Base-by-base conservation (phyloP, 1,140 invertebrate species). In the Caenorhabditis inopinata region DNA sequence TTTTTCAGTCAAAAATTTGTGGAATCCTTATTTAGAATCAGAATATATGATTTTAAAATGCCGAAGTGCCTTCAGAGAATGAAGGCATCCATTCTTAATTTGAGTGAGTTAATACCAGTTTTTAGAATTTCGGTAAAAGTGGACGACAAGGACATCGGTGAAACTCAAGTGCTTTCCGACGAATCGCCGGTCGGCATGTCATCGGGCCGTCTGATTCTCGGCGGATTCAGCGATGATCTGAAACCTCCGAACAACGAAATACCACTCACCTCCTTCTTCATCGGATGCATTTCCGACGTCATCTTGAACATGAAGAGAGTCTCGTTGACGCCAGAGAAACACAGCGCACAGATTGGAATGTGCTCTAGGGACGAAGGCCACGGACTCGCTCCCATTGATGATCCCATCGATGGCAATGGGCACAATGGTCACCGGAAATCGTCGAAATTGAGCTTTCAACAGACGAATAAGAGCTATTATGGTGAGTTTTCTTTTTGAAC, bases 271-370 rank as follows among this genome's bases (percentile, higher is more conserved):
- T 82, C 81, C 29, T 82, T 85, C 4, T 47, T 88, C 9, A 84
- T 87, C 38, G 87, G 87, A 25, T 88, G 87, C 76, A 79, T 88
- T 48, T 89, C 87, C 12, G 87, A 88, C 78, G 80, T 88, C 29
- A 84, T 85, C 49, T 47, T 83, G 47, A 83, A 88, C 49, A 83
- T 79, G 45, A 88, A 87, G 73, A 68, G 68, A 2, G 45, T 88
- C 47, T 77, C 83, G 12, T 58, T 88, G 16, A 73, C 89, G 48
- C 84, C 87, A n/a, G 85, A 88, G 76, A 79, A 83, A 42, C 86
- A 88, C 68, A 74, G 82, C 21, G 86, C 87, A 23, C 87, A 74
- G 47, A 48, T 88, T 23, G 87, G 87, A 21, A 77, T 82, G 11
- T 88, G 87, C 53, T 47, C 62, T 2, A 42, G 82, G 23, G 85